Base-by-base conservation (phyloP, 2,113 vertebrate genomes). In the Phrynosoma blainvillii region DNA sequence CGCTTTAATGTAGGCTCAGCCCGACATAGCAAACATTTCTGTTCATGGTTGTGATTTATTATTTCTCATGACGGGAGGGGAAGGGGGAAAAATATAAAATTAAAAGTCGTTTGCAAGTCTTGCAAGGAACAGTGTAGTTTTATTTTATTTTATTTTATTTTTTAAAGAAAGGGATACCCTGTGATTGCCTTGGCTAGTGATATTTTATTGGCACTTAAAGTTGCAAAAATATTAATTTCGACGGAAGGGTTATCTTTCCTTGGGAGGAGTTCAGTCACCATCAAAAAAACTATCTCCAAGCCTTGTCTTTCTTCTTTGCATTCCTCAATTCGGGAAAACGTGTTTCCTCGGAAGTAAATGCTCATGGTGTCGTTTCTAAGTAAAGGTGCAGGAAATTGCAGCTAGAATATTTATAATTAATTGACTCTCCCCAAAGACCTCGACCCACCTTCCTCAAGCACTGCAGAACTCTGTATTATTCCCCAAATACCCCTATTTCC, bases 181-280 rank as follows among this genome's bases (percentile, higher is more conserved):
- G 66, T 16, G 76, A 20, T 85, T 36, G 76, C 83, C 62, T 90
- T 23, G 36, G 66, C 75, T 89, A 85, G 87, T 16, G 12, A 71
- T 25, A 12, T 0, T 2, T 84, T 56, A 56, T 75, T 84, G 10
- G 6, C 4, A 20, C 86, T 88, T 0, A 6, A 7, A 85, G 30
- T 82, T 79, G 5, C 16, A 25, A 56, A 62, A 77, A 83, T 82
- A 83, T 88, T 83, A 52, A 82, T 88, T 83, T 70, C 54, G 52
- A 81, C 5, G 6, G 56, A 76, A 47, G 20, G 79, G 79, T 16
- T 16, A 62, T 30, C 30, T 40, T 82, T 62, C 13, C 14, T 70
- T 71, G n/a, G 65, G 27, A 27, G 66, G 20, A 77, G 32, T 59
- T 36, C 20, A 59, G 42, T 54, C 32, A 56, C 21, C 9, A 52